phyloP scores from a whole-genome alignment of 2,888 invertebrate species.

The Anaspis maculata region DNA sequence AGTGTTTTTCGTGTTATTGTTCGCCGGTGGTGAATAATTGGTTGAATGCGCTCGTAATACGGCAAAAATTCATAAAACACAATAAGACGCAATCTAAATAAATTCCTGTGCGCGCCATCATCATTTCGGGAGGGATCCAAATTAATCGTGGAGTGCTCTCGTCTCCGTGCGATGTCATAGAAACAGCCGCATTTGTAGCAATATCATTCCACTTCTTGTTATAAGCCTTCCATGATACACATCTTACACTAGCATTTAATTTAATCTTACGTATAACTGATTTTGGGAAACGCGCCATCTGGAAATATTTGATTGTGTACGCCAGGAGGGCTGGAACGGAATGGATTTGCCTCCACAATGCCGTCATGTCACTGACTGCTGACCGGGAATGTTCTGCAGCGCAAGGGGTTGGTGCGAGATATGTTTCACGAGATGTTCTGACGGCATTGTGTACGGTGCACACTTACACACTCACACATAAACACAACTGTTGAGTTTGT shows the following conservation, averaged over 20 bases:
- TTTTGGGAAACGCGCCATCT: slow-evolving; percentile 16
- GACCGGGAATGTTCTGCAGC: slow-evolving; percentile 14
- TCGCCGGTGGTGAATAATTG: too few relatives aligned
- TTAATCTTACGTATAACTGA: slow-evolving; percentile 17
- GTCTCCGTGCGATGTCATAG: slow-evolving; percentile 13
- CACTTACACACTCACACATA: too few relatives aligned
- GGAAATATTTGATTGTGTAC: slow-evolving; percentile 17
- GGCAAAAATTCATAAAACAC: slow-evolving; percentile 14
- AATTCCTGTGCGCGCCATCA: slow-evolving; percentile 11
- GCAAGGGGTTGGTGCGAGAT: too few relatives aligned
- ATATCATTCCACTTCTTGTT: slow-evolving; percentile 16
- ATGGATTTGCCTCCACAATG: slow-evolving; percentile 8
- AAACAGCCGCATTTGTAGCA: slow-evolving; percentile 18
- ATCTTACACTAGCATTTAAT: slow-evolving; percentile 17
- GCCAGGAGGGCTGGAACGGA: slow-evolving; percentile 7
- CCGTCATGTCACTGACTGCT: slow-evolving; percentile 4
- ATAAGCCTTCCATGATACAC: slow-evolving; percentile 15
- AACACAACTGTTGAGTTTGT: too few relatives aligned
- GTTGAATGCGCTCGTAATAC: too few relatives aligned
- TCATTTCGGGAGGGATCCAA: slow-evolving; percentile 12
- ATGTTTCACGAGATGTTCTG: too few relatives aligned
- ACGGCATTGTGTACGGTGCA: too few relatives aligned
- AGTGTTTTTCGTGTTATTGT: too few relatives aligned
- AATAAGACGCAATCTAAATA: slow-evolving; percentile 16
- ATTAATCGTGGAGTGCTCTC: slow-evolving; percentile 16